phyloP scores from a whole-genome alignment of 2,113 vertebrate species.

The Gulo gulo region DNA sequence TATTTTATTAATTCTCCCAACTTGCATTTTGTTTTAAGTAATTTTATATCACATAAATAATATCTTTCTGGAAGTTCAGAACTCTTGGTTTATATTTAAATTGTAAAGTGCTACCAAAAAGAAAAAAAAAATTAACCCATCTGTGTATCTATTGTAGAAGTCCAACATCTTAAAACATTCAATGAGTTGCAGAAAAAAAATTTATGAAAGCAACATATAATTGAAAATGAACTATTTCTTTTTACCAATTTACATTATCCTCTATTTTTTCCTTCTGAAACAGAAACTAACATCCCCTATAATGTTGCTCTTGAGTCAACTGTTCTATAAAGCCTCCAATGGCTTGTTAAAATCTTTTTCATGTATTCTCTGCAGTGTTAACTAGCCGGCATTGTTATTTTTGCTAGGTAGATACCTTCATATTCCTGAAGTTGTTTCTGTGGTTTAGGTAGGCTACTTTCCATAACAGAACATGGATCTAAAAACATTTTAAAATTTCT shows the following conservation, averaged over 20 bases:
- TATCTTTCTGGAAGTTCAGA: conserved; percentile 95
- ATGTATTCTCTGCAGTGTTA: conserved; percentile 88
- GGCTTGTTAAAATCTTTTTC: conserved; percentile 92
- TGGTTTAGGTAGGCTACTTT: neutral
- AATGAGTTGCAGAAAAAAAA: conserved; percentile 79
- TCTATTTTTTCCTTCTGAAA: conserved; percentile 65
- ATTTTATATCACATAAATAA: conserved; percentile 86
- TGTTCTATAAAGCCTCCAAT: conserved; percentile 87
- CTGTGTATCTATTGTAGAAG: conserved; percentile 79
- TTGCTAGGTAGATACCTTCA: conserved; percentile 94
- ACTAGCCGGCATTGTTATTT: conserved; percentile 92
- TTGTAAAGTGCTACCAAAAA: conserved; percentile 85
- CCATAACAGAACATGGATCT: neutral
- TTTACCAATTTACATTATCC: conserved; percentile 57
- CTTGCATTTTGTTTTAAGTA: conserved; percentile 82
- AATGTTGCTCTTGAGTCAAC: conserved; percentile 78
- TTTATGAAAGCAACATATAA: conserved; percentile 76
- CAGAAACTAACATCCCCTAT: conserved; percentile 48
- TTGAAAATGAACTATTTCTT: conserved; percentile 70
- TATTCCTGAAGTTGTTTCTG: conserved; percentile 85
- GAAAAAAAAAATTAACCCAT: conserved; percentile 79
- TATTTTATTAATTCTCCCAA: conserved; percentile 81
- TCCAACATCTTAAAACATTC: conserved; percentile 79
- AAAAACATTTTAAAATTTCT: neutral
- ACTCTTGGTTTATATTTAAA: conserved; percentile 95